phyloP scores from a whole-genome alignment of 1,140 invertebrate species.

The Lepidotrigona ventralis region DNA sequence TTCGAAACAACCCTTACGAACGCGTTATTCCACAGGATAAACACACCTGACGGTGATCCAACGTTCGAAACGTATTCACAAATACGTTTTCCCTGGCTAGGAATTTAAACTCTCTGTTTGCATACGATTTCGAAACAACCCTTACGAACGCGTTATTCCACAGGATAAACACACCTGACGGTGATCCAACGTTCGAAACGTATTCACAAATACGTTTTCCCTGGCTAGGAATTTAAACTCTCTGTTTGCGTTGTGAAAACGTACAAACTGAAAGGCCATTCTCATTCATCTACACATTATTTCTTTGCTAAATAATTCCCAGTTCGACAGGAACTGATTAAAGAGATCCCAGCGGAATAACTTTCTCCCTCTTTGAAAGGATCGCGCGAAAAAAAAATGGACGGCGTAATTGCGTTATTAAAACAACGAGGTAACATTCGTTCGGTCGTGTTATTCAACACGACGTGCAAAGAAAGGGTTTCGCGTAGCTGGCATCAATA shows the following conservation, averaged over 20 bases:
- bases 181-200: background rate
- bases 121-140: conserved; percentile 13
- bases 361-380: background rate
- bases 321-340: background rate
- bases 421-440: background rate
- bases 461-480: background rate
- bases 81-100: background rate
- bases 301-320: background rate
- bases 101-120: background rate
- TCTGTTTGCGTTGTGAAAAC: background rate
- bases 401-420: background rate
- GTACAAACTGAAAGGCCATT: background rate
- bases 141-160: background rate
- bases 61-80: background rate
- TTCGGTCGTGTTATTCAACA: conserved; percentile 10
- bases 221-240: background rate
- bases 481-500: conserved; percentile 8
- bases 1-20: background rate
- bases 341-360: background rate
- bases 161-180: conserved; percentile 7
- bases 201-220: background rate
- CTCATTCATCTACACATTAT: too few species aligned
- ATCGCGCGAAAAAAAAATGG: background rate
- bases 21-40: background rate
- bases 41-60: conserved; percentile 5